Conservation (phyloP, 1,140 invertebrate genomes). For the Drosophila mojavensis region DNA sequence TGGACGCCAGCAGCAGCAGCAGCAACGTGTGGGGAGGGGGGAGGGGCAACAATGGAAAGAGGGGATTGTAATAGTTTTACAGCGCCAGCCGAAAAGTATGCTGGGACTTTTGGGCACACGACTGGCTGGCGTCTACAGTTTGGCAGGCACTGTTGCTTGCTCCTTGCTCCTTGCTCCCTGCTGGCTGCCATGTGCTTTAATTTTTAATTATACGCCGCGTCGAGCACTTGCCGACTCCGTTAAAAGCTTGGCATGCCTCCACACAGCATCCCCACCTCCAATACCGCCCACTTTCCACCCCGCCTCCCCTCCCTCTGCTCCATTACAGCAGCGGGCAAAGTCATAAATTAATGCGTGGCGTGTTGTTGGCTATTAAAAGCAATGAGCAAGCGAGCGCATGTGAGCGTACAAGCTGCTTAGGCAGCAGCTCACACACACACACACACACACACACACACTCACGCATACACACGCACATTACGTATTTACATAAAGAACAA, state of each 20-base stretch:
- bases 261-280: not conserved
- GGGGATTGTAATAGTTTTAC: conserved; percentile 71
- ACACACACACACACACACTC: conserved; percentile 37
- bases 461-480: conserved; percentile 49
- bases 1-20: conserved; percentile 8
- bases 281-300: not conserved
- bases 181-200: conserved; percentile 24
- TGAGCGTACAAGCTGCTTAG: conserved; percentile 68
- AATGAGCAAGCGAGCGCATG: conserved; percentile 79
- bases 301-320: not conserved
- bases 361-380: conserved; percentile 82
- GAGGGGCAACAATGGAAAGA: conserved; percentile 31
- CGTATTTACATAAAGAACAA: conserved; percentile 17
- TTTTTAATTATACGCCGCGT: conserved; percentile 63
- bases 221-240: conserved; percentile 37
- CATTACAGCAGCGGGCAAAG: conserved; percentile 42
- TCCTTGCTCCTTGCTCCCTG: not conserved
- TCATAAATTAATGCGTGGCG: conserved; percentile 81
- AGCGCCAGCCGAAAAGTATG: conserved; percentile 71
- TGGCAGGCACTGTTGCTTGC: conserved; percentile 25
- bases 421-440: conserved; percentile 46
- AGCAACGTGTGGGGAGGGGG: not conserved
- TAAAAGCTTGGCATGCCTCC: conserved; percentile 64
- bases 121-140: conserved; percentile 72
- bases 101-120: conserved; percentile 68